Conservation (phyloP, 30 jellyfish, hydroid and myxozoan genomes). For the Clytia hemisphaerica region DNA sequence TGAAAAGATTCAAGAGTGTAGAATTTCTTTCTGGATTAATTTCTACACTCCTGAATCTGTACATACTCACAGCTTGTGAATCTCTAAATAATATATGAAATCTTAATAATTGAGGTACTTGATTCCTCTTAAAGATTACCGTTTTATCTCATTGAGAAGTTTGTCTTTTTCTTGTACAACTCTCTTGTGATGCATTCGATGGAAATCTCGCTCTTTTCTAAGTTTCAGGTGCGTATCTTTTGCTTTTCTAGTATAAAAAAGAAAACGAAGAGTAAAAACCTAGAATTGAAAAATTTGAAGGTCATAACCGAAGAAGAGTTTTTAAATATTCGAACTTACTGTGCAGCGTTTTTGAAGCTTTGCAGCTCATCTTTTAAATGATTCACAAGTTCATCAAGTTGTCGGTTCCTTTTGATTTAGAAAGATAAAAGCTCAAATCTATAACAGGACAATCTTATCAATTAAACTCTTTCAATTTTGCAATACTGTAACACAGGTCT, state of each 20-base stretch:
- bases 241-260: constrained; percentile 49
- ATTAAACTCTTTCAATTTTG: too few species aligned
- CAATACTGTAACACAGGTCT: too few species aligned
- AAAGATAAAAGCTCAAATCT: too few species aligned
- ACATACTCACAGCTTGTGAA: too few species aligned
- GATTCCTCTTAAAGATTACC: constrained; percentile 38
- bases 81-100: too few species aligned
- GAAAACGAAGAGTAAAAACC: too few species aligned
- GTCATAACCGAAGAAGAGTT: background rate
- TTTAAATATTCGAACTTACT: constrained; percentile 31
- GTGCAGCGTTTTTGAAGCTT: constrained; percentile 57
- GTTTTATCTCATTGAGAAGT: constrained; percentile 70
- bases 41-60: too few species aligned
- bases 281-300: too few species aligned
- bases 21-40: too few species aligned
- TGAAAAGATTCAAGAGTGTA: too few species aligned
- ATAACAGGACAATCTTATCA: too few species aligned
- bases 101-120: too few species aligned
- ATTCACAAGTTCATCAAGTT: constrained; percentile 69
- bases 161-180: constrained; percentile 82
- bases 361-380: constrained; percentile 46
- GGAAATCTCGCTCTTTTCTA: constrained; percentile 80
- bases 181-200: constrained; percentile 89
- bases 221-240: constrained; percentile 66
- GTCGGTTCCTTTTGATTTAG: constrained; percentile 90